Evolutionary conservation across 2,113 vertebrate genomes (phyloP), one percentile per base, ranked within the genome.

Genomic region (Chlamydotis undulata): DNA sequence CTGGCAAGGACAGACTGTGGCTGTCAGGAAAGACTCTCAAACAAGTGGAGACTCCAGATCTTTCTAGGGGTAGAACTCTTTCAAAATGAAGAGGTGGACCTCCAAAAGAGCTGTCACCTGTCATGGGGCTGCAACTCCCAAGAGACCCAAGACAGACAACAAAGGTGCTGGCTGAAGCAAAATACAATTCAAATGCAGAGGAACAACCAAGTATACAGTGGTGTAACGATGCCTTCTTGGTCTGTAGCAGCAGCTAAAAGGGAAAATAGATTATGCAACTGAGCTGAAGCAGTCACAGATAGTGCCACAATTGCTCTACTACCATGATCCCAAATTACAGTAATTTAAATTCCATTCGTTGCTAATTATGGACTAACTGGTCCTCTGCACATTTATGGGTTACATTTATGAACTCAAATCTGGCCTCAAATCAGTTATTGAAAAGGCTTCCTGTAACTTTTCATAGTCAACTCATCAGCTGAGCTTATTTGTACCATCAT

Each of bases 81-180:
- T 41, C 33, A 70, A 45, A 83, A 75, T 8, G 6, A 75, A 79
- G 35, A 83, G 19, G 31, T 6, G 7, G 24, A 49, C 13, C n/a
- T 65, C 19, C 18, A 12, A 19, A 81, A 59, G 19, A 75, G 39
- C 63, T 16, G 21, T 43, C 52, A 19, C 29, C 37, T 18, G 25
- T 31, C 37, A 31, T 0, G 3, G 1, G 7, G 45, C 29, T 65
- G 45, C 60, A 61, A 2, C 19, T 71, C 33, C 26, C 60, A 13
- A 22, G 22, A 78, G 64, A 70, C 21, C 28, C 43, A 64, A 67
- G 19, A 31, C 14, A 14, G 29, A 15, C 13, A 35, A 67, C 5
- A 21, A 0, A 56, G 22, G 23, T 22, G 28, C 0, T 0, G 4
- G 57, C 47, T 55, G 49, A 91, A 14, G 43, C 28, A 56, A 49